phyloP scores from a whole-genome alignment of 92 coral and sea anemone species.

The Palythoa heliodiscus region DNA sequence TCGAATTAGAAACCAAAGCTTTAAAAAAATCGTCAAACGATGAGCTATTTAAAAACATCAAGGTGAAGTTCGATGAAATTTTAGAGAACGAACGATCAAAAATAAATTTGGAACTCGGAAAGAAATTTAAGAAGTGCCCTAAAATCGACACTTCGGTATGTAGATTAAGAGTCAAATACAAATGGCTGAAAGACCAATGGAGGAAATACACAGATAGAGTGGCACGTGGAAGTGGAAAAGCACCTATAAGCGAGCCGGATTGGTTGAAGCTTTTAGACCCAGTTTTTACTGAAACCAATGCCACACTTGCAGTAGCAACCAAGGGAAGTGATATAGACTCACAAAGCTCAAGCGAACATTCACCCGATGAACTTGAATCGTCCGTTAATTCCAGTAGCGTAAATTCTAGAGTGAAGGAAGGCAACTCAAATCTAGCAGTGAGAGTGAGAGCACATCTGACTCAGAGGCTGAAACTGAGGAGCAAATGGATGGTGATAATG shows the following conservation, averaged over 20 bases:
- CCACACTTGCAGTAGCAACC: constrained; percentile 21
- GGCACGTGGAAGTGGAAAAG: constrained; percentile 15
- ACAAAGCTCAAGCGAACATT: background rate
- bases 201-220: background rate
- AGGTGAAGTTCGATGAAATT: constrained; percentile 17
- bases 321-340: background rate
- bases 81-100: constrained; percentile 20
- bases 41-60: constrained; percentile 14
- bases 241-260: background rate
- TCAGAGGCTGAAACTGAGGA: background rate
- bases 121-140: constrained; percentile 20
- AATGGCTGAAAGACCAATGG: background rate
- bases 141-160: background rate
- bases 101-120: constrained; percentile 20
- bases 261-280: constrained; percentile 16
- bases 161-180: constrained; percentile 17
- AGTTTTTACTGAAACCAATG: constrained; percentile 4
- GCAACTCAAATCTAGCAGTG: background rate
- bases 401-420: constrained; percentile 1
- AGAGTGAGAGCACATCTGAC: background rate
- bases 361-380: constrained; percentile 17
- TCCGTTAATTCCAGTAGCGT: background rate
- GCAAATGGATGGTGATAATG: background rate
- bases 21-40: background rate
- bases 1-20: background rate